phyloP scores from a whole-genome alignment of 2,113 vertebrate species.

The Podarcis raffonei region DNA sequence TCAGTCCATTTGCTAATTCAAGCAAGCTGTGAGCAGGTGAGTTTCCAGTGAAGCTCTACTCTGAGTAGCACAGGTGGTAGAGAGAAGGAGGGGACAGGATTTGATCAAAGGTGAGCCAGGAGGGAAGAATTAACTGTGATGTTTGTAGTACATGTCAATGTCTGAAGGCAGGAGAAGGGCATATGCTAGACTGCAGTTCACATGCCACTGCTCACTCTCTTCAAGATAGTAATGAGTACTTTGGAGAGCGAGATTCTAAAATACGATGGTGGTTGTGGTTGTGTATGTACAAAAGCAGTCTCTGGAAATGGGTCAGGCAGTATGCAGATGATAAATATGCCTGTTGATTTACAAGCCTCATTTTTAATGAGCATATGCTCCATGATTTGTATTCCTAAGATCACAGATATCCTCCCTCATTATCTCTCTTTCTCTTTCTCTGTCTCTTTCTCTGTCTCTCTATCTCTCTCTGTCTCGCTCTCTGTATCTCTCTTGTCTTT shows the following conservation, averaged over 20 bases:
- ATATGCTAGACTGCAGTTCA: background rate
- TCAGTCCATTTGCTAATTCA: background rate
- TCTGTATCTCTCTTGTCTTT: conserved; percentile 71
- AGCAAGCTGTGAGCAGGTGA: background rate
- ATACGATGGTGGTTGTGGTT: background rate
- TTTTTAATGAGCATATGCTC: conserved; percentile 46
- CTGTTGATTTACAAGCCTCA: conserved; percentile 40
- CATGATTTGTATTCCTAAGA: conserved; percentile 37
- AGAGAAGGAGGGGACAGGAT: background rate
- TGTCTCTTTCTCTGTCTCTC: conserved; percentile 31
- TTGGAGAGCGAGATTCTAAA: background rate
- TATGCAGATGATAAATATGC: conserved; percentile 31
- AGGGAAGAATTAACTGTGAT: background rate
- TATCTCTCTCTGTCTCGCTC: conserved; percentile 55
- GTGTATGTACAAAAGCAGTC: background rate
- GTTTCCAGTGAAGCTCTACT: background rate
- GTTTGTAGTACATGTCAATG: background rate
- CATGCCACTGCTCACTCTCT: background rate
- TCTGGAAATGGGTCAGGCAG: background rate
- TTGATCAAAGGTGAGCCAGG: background rate
- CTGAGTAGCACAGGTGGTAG: background rate
- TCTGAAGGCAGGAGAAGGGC: background rate
- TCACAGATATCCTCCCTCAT: conserved; percentile 35
- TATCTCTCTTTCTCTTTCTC: conserved; percentile 58
- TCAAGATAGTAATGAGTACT: background rate